These are phyloP conservation scores for Lutjanus argentimaculatus DNA, from an alignment of 2,797 vertebrate genomes.

Conservation along the genomic window DNA sequence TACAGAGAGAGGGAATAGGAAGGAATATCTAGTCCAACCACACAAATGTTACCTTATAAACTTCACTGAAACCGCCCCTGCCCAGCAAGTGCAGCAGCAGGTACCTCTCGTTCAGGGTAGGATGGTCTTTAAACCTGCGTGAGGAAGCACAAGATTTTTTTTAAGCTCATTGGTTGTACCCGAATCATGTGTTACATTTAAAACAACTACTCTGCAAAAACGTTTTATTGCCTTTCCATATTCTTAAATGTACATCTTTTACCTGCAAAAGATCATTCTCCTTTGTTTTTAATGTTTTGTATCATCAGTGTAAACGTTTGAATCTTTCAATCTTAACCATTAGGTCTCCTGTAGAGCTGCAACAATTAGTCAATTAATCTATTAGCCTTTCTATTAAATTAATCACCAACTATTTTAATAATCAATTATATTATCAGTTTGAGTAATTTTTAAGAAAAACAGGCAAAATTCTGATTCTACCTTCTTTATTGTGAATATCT, in stretches of 20 bases:
- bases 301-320: not conserved
- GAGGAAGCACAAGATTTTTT: not conserved
- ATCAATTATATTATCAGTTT: too few species aligned
- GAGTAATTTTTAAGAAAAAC: too few species aligned
- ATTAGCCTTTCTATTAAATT: too few species aligned
- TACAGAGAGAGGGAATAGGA: not conserved
- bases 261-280: not conserved
- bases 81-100: conserved; percentile 98
- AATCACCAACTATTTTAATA: too few species aligned
- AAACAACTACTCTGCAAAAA: not conserved
- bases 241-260: not conserved
- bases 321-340: not conserved
- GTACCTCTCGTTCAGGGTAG: conserved; percentile 98
- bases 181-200: not conserved
- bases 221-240: not conserved
- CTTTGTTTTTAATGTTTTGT: not conserved
- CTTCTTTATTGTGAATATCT: too few species aligned
- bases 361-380: too few species aligned
- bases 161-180: not conserved
- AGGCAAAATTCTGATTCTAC: too few species aligned
- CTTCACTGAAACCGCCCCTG: conserved; percentile 99
- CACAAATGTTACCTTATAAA: conserved; percentile 91
- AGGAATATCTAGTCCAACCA: too few species aligned
- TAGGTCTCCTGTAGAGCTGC: too few species aligned
- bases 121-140: conserved; percentile 98